phyloP scores from a whole-genome alignment of 2,888 invertebrate species.

The Rhagonycha lutea region DNA sequence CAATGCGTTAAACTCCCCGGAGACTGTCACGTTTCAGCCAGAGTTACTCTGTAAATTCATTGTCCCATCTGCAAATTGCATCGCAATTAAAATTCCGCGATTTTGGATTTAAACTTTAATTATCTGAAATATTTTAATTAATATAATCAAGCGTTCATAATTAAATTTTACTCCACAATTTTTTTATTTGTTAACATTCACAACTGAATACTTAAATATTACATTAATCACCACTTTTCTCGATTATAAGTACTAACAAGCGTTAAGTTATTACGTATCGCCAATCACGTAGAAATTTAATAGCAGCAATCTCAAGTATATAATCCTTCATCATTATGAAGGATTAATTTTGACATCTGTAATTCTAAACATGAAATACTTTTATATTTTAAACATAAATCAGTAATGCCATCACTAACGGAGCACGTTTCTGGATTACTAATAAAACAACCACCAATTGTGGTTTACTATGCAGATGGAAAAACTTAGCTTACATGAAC shows the following conservation, averaged over 20 bases:
- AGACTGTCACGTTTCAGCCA: conserved; percentile 47
- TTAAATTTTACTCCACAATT: background rate
- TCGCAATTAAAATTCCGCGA: conserved; percentile 47
- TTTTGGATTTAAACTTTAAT: conserved; percentile 37
- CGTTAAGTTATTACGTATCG: background rate
- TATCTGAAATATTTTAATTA: conserved; percentile 8
- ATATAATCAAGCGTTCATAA: background rate
- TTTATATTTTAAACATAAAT: background rate
- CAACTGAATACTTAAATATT: background rate
- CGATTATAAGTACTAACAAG: conserved; percentile 5
- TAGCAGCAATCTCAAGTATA: conserved; percentile 13
- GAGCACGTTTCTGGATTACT: background rate
- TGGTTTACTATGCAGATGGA: background rate
- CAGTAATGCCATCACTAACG: background rate
- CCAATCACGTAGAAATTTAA: conserved; percentile 22
- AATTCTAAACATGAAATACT: background rate
- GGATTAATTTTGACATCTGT: conserved; percentile 16
- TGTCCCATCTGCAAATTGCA: conserved; percentile 51
- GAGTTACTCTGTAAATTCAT: conserved; percentile 44
- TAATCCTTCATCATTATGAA: conserved; percentile 15
- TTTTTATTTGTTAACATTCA: background rate
- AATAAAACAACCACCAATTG: background rate
- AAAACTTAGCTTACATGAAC: background rate
- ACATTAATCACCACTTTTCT: conserved; percentile 8
- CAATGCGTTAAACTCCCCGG: conserved; percentile 40